Evolutionary conservation across 2,113 vertebrate genomes (phyloP).

Genomic region (Garra rufa): DNA sequence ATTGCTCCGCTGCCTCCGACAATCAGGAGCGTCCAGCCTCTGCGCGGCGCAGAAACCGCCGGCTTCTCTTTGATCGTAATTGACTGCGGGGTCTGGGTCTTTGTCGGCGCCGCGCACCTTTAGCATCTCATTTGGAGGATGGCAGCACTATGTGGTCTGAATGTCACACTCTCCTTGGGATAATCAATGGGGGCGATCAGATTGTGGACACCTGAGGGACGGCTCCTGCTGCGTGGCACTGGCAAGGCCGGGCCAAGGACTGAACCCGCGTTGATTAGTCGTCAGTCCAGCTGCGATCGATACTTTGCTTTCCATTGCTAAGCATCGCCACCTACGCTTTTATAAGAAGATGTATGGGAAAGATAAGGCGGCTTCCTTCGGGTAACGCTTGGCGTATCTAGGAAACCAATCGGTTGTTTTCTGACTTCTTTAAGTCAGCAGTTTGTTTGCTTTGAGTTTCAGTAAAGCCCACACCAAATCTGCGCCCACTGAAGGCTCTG

Average conservation of each 20-base stretch:
- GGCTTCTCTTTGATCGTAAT: constrained; percentile 55
- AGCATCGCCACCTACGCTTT: not conserved
- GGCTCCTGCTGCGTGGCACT: constrained; percentile 49
- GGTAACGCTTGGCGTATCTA: not conserved
- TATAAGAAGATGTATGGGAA: constrained; percentile 5
- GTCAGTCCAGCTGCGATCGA: not conserved
- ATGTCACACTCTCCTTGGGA: constrained; percentile 77
- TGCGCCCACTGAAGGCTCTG: not conserved
- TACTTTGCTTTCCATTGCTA: not conserved
- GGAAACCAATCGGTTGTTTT: not conserved
- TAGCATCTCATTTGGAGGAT: constrained; percentile 51
- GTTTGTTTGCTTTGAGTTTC: not conserved
- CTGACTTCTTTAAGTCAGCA: not conserved
- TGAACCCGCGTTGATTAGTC: constrained; percentile 42
- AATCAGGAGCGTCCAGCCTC: not conserved
- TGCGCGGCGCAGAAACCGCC: not conserved
- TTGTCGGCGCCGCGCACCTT: constrained; percentile 9
- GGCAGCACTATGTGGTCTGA: constrained; percentile 64
- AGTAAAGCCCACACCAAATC: not conserved
- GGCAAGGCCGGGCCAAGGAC: constrained; percentile 47
- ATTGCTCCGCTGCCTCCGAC: constrained; percentile 14
- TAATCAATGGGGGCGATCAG: constrained; percentile 75
- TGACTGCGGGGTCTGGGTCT: constrained; percentile 61
- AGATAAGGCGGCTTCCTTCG: not conserved
- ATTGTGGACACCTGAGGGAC: constrained; percentile 75